Evolutionary conservation across 2,797 vertebrate species (phyloP).

Genomic region (Furcifer pardalis): DNA sequence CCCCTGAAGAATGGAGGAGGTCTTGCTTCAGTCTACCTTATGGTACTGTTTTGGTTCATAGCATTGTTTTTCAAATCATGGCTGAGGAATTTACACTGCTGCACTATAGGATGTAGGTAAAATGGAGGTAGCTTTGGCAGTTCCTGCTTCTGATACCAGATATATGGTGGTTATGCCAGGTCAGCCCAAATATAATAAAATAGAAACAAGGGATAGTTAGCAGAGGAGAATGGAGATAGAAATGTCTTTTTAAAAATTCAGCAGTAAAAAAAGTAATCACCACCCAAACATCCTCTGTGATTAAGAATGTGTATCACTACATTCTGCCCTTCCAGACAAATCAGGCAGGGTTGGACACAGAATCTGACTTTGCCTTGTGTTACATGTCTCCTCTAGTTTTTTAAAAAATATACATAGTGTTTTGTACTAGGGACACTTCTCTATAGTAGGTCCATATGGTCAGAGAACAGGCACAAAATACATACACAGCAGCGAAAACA

Average conservation of each 20-base stretch:
- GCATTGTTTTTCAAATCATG: constrained; percentile 27
- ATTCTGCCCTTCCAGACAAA: no score
- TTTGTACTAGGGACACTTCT: no score
- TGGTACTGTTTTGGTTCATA: constrained; percentile 37
- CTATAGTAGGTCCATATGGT: no score
- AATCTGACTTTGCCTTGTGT: no score
- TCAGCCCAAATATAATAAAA: background rate
- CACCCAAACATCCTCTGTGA: background rate
- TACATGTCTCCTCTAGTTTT: no score
- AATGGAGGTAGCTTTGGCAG: background rate
- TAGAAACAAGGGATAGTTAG: background rate
- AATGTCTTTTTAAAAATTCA: background rate
- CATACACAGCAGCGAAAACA: no score
- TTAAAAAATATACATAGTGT: no score
- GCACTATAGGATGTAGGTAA: background rate
- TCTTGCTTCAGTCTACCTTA: constrained; percentile 42
- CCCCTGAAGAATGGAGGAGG: background rate
- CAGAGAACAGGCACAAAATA: no score
- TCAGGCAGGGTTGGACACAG: no score
- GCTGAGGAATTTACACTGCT: constrained; percentile 26
- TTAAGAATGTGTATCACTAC: no score
- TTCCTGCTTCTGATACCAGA: background rate
- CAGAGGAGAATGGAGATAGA: no score
- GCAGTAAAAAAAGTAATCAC: background rate
- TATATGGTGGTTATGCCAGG: background rate